These are phyloP conservation scores for Melanitta fusca DNA, from an alignment of 2,797 vertebrate genomes.

Conservation along the genomic window DNA sequence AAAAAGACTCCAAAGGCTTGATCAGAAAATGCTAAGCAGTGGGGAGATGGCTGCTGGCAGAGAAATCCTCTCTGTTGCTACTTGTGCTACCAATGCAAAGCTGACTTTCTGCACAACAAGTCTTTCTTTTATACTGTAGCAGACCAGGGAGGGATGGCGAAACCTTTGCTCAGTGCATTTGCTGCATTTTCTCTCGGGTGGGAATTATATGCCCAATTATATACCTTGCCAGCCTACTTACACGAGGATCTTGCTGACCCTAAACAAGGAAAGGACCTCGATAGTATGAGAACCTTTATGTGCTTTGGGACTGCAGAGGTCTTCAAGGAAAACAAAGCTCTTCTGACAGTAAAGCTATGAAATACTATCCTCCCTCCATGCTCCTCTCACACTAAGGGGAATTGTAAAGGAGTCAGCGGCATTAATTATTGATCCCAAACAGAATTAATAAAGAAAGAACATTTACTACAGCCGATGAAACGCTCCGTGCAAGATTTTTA, in stretches of 20 bases:
- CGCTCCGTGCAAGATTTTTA: background rate
- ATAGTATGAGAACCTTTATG: background rate
- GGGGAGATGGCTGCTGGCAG: background rate
- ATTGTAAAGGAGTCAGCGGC: slow-evolving; percentile 6
- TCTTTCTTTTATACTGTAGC: background rate
- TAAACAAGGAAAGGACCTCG: background rate
- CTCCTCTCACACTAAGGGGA: background rate
- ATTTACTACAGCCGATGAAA: slow-evolving; percentile 42
- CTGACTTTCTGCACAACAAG: background rate
- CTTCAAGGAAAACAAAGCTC: background rate
- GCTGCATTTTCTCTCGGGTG: background rate
- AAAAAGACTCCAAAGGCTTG: background rate
- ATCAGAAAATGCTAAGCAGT: background rate
- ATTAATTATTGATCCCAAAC: slow-evolving; percentile 71
- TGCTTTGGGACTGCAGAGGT: background rate
- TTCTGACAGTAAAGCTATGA: background rate
- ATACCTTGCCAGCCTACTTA: background rate
- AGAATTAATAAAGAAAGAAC: slow-evolving; percentile 66
- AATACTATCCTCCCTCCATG: background rate
- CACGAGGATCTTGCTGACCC: background rate
- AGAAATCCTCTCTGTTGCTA: background rate
- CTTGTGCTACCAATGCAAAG: background rate
- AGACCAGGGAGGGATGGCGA: background rate
- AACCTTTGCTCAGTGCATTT: background rate
- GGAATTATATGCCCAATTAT: background rate